Evolutionary conservation across 2,888 invertebrate species (phyloP).

Genomic region (Stomorhina lunata): DNA sequence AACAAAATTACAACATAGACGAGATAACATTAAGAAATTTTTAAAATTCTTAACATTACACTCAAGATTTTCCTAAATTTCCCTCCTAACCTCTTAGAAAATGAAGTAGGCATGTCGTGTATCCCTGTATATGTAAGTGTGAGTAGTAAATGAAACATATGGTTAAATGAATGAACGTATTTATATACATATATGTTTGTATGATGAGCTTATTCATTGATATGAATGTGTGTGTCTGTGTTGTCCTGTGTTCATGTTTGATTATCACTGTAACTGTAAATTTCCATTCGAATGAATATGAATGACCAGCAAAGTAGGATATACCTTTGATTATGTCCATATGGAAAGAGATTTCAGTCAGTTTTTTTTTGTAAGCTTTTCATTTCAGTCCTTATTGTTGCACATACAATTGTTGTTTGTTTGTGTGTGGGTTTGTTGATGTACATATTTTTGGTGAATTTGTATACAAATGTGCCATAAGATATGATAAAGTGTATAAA

Average conservation of each 20-base stretch:
- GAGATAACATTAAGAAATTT: no score
- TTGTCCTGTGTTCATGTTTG: constrained; percentile 32
- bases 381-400: background rate
- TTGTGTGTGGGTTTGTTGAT: background rate
- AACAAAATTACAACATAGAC: no score
- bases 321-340: constrained; percentile 60
- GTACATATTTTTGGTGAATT: constrained; percentile 32
- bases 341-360: constrained; percentile 44
- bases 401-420: constrained; percentile 1
- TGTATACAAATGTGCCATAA: constrained; percentile 51
- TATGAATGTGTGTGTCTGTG: background rate
- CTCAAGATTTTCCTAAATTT: no score
- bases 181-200: background rate
- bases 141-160: constrained; percentile 49
- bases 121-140: background rate
- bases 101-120: background rate
- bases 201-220: background rate
- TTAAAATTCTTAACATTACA: no score
- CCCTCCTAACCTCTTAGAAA: background rate
- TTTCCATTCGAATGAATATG: constrained; percentile 64
- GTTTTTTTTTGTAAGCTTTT: background rate
- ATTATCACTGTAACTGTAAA: constrained; percentile 65
- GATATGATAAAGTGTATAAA: constrained; percentile 59
- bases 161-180: constrained; percentile 47
- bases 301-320: constrained; percentile 63